Conservation (phyloP, 2,113 vertebrate genomes). For the Dasyurus viverrinus region DNA sequence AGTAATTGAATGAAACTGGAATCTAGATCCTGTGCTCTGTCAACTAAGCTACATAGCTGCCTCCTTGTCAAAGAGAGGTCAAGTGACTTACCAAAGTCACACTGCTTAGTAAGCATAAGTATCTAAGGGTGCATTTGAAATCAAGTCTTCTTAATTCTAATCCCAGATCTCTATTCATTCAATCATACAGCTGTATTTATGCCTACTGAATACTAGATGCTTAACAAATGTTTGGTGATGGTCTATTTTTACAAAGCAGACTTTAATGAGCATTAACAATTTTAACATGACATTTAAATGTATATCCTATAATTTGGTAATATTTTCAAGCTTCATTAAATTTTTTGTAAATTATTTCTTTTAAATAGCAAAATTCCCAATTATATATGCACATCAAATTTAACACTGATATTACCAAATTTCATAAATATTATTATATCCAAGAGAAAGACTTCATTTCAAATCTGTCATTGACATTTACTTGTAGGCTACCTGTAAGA, state of each 20-base stretch:
- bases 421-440: background rate
- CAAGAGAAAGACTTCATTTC: conserved; percentile 34
- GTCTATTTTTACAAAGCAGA: conserved; percentile 2
- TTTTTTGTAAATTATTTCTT: background rate
- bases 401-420: conserved; percentile 24
- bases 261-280: background rate
- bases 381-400: background rate
- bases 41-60: background rate
- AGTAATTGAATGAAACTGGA: background rate
- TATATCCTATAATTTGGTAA: background rate
- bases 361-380: background rate
- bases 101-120: background rate
- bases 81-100: background rate
- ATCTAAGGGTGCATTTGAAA: background rate
- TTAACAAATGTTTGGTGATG: background rate
- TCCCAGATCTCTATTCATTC: background rate
- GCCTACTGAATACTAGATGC: background rate
- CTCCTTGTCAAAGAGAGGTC: background rate
- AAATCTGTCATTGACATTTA: background rate
- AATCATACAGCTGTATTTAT: background rate
- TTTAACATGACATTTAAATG: conserved; percentile 19
- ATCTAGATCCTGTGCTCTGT: background rate
- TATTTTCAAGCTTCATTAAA: background rate
- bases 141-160: background rate
- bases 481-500: background rate